A percentile compares a stretch with the other conserved stretches of the same genome.
phyloP scores from a whole-genome alignment of 2,113 vertebrate genomes.

The Charina bottae region DNA sequence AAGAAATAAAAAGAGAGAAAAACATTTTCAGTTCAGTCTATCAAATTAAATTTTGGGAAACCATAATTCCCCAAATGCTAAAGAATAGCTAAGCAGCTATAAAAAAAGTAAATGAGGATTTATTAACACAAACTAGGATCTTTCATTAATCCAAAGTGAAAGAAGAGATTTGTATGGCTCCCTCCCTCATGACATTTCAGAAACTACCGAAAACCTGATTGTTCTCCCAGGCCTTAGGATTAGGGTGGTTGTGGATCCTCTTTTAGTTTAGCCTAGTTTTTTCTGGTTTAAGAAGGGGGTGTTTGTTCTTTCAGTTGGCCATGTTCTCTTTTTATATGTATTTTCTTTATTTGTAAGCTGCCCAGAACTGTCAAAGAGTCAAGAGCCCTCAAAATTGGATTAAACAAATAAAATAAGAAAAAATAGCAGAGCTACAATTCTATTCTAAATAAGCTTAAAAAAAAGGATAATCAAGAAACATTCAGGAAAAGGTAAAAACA shows the following conservation, averaged over 20 bases:
- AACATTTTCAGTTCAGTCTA: neutral
- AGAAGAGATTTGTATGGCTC: conserved; percentile 8
- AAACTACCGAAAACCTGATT: neutral
- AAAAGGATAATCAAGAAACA: neutral
- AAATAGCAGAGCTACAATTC: neutral
- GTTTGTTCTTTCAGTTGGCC: neutral
- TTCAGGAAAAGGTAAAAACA: conserved; percentile 17
- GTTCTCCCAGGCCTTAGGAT: neutral
- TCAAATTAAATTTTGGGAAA: conserved; percentile 15
- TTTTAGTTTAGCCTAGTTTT: neutral
- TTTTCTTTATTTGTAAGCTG: neutral
- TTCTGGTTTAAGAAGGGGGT: neutral
- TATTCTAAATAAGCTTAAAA: conserved; percentile 5
- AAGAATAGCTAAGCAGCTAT: conserved; percentile 26
- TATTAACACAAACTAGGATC: conserved; percentile 40
- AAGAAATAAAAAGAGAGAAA: neutral
- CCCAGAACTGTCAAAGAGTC: neutral
- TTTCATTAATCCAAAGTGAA: conserved; percentile 47
- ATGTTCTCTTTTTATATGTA: neutral
- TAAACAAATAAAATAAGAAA: neutral
- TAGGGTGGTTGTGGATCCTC: neutral
- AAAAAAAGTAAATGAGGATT: conserved; percentile 38
- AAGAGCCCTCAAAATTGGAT: neutral
- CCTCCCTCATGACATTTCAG: neutral
- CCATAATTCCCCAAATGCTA: neutral